phyloP scores from a whole-genome alignment of 2,797 vertebrate species.

The Vireo griseus region DNA sequence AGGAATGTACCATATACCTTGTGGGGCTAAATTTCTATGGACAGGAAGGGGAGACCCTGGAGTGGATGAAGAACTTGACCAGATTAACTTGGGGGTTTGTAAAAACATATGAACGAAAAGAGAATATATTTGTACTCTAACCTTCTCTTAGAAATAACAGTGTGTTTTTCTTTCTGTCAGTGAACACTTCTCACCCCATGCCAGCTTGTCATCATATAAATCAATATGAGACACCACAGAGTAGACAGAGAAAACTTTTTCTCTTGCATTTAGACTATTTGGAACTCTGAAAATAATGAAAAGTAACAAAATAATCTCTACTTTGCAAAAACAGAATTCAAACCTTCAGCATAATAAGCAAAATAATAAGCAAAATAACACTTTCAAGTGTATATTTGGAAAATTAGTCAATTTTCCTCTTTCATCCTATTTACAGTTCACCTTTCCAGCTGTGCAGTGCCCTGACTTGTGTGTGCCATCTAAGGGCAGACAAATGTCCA shows the following conservation, averaged over 20 bases:
- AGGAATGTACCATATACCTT: not conserved
- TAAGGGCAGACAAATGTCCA: not conserved
- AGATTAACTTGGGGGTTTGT: not conserved
- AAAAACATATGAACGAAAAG: not conserved
- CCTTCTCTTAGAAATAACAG: not conserved
- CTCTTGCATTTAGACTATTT: not conserved
- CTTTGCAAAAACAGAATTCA: slow-evolving; percentile 15
- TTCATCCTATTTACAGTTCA: not conserved
- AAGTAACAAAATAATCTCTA: not conserved
- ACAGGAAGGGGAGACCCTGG: not conserved
- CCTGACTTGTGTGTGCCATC: not conserved
- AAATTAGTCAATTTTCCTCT: not conserved
- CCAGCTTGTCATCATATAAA: not conserved
- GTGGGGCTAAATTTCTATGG: not conserved
- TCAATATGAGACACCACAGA: not conserved
- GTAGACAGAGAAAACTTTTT: not conserved
- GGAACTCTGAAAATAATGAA: not conserved
- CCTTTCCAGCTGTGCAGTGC: not conserved
- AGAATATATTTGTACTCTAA: not conserved
- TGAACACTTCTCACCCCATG: not conserved
- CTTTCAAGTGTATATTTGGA: not conserved
- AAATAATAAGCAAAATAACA: not conserved
- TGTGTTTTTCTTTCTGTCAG: not conserved
- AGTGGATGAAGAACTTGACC: not conserved
- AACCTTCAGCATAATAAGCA: not conserved